A percentile compares a stretch with the other conserved stretches of the same genome.
phyloP scores from a whole-genome alignment of 2,888 invertebrate genomes.

The Andrena flavipes region DNA sequence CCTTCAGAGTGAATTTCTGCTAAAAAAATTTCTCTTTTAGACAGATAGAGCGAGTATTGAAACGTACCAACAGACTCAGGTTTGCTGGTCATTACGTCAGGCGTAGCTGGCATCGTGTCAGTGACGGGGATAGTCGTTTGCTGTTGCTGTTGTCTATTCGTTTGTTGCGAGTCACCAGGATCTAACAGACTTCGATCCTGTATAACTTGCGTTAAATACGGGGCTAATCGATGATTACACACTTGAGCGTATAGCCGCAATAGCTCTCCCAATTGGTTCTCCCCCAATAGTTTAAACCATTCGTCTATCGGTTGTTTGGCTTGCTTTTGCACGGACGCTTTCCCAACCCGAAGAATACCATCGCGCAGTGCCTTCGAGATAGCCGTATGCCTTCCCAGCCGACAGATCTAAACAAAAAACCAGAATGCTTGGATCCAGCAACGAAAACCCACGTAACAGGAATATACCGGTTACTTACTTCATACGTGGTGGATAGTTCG shows the following conservation, averaged over 20 bases:
- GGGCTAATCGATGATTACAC: constrained; percentile 91
- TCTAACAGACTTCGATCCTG: constrained; percentile 91
- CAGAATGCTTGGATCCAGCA: constrained; percentile 2
- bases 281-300: constrained; percentile 94
- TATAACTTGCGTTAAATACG: constrained; percentile 90
- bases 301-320: constrained; percentile 91
- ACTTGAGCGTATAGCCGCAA: constrained; percentile 95
- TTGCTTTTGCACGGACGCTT: constrained; percentile 87
- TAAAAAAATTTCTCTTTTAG: too few relatives aligned
- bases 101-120: constrained; percentile 83
- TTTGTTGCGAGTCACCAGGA: constrained; percentile 86
- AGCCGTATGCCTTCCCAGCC: constrained; percentile 96
- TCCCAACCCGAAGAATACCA: constrained; percentile 94
- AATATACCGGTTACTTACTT: constrained; percentile 85
- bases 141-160: constrained; percentile 80
- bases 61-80: constrained; percentile 80
- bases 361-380: constrained; percentile 93
- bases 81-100: constrained; percentile 81
- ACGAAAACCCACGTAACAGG: not conserved
- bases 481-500: constrained; percentile 96
- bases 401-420: constrained; percentile 88
- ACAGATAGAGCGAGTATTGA: not conserved
- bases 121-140: constrained; percentile 86
- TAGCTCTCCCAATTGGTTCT: constrained; percentile 92
- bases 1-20: too few relatives aligned